Conservation (phyloP, 1,140 invertebrate species). For the Euwallacea similis region DNA sequence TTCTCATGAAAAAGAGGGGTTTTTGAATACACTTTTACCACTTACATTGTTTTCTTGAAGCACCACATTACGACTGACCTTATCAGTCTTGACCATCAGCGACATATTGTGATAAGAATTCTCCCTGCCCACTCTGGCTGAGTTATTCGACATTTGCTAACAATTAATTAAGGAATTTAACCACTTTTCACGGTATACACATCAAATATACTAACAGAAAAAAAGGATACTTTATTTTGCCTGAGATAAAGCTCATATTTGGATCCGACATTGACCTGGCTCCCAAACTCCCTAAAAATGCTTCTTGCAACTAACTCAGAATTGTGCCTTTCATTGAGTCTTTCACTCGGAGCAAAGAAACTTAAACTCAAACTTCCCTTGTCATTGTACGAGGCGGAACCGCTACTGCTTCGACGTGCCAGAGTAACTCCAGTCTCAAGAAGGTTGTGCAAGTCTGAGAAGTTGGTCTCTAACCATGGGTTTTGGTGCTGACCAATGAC, state of each 20-base stretch:
- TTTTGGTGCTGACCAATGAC: conserved; percentile 97
- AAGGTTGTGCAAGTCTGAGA: conserved; percentile 58
- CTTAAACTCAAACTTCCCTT: conserved; percentile 89
- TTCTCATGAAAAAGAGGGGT: no score
- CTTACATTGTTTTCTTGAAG: conserved; percentile 37
- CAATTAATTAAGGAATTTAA: conserved; percentile 34
- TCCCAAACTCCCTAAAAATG: conserved; percentile 74
- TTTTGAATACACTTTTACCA: conserved; percentile 1
- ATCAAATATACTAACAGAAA: neutral
- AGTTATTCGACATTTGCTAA: conserved; percentile 83
- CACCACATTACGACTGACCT: conserved; percentile 71
- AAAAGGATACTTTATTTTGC: conserved; percentile 75
- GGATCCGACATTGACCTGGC: conserved; percentile 73
- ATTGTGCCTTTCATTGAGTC: conserved; percentile 83
- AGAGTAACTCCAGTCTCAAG: conserved; percentile 67
- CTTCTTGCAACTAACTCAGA: conserved; percentile 80
- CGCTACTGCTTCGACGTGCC: conserved; percentile 91
- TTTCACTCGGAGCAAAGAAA: conserved; percentile 79
- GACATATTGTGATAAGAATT: conserved; percentile 96
- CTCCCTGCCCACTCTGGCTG: conserved; percentile 81
- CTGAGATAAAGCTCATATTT: conserved; percentile 83
- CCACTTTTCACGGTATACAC: no score
- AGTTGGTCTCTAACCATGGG: conserved; percentile 89
- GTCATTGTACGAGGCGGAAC: conserved; percentile 96
- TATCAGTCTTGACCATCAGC: conserved; percentile 81